A percentile compares a stretch with the other conserved stretches of the same genome.
These are phyloP conservation scores for Pterostichus niger DNA, from an alignment of 2,888 invertebrate genomes.

Conservation along the genomic window DNA sequence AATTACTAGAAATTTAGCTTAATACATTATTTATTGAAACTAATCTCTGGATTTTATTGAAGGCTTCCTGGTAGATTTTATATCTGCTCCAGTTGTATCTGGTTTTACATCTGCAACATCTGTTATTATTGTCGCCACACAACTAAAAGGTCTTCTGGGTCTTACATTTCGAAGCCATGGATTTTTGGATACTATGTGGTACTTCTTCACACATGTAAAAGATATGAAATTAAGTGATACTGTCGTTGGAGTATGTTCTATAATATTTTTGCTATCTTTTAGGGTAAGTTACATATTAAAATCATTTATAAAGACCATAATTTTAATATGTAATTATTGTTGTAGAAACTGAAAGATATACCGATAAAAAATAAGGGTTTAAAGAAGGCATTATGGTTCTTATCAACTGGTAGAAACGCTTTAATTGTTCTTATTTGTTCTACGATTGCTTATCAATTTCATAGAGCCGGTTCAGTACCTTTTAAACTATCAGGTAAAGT, in stretches of 20 bases:
- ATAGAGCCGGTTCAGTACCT: constrained; percentile 78
- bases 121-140: constrained; percentile 86
- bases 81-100: constrained; percentile 89
- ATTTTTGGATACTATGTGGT: constrained; percentile 81
- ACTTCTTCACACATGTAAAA: constrained; percentile 77
- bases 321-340: constrained; percentile 52
- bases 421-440: constrained; percentile 85
- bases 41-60: constrained; percentile 69
- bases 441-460: constrained; percentile 80
- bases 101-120: constrained; percentile 93
- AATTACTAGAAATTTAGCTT: background rate
- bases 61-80: constrained; percentile 92
- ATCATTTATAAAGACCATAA: background rate
- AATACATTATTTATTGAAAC: constrained; percentile 27
- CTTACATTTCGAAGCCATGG: constrained; percentile 84
- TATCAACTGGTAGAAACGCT: constrained; percentile 89
- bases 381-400: constrained; percentile 84
- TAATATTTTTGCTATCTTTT: constrained; percentile 82
- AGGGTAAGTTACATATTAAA: constrained; percentile 79
- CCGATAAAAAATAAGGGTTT: constrained; percentile 75
- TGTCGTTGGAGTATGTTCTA: constrained; percentile 83
- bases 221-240: constrained; percentile 82
- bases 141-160: constrained; percentile 87
- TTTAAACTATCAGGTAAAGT: constrained; percentile 81
- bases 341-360: constrained; percentile 83